These are phyloP conservation scores for Cossypha heuglini DNA, from an alignment of 2,797 vertebrate species.

Conservation along the genomic window DNA sequence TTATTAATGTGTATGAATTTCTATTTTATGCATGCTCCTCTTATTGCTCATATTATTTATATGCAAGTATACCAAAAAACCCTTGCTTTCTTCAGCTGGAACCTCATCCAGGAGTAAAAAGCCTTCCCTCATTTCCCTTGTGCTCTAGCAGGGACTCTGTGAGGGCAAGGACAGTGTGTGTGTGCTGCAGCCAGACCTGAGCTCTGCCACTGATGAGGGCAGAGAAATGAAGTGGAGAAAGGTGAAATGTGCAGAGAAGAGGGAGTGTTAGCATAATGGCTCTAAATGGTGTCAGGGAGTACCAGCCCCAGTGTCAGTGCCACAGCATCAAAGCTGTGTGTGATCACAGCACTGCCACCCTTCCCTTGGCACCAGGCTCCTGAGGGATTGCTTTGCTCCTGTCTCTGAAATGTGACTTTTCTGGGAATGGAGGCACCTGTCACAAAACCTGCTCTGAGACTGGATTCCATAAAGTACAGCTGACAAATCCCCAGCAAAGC, in stretches of 20 bases:
- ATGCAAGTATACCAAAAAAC: rapidly evolving
- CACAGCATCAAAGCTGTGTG: background rate
- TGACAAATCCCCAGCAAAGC: background rate
- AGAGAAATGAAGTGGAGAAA: background rate
- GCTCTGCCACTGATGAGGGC: background rate
- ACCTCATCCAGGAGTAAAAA: background rate
- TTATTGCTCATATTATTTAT: background rate
- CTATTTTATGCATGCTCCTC: background rate
- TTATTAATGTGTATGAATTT: background rate
- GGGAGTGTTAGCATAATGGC: background rate
- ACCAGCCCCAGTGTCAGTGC: background rate
- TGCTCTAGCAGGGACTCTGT: background rate
- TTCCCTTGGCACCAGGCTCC: background rate
- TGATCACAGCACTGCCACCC: background rate
- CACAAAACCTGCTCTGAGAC: background rate
- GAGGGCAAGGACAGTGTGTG: background rate
- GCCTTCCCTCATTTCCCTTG: background rate
- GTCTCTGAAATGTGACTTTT: background rate
- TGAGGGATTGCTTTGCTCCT: background rate
- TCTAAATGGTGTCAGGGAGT: background rate
- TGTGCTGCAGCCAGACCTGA: background rate
- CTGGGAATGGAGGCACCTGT: background rate
- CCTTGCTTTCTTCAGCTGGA: background rate
- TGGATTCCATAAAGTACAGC: background rate
- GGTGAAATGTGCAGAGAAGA: background rate